A percentile compares a stretch with the other conserved stretches of the same genome.
phyloP scores from a whole-genome alignment of 1,140 invertebrate genomes.

The Ephestia elutella region DNA sequence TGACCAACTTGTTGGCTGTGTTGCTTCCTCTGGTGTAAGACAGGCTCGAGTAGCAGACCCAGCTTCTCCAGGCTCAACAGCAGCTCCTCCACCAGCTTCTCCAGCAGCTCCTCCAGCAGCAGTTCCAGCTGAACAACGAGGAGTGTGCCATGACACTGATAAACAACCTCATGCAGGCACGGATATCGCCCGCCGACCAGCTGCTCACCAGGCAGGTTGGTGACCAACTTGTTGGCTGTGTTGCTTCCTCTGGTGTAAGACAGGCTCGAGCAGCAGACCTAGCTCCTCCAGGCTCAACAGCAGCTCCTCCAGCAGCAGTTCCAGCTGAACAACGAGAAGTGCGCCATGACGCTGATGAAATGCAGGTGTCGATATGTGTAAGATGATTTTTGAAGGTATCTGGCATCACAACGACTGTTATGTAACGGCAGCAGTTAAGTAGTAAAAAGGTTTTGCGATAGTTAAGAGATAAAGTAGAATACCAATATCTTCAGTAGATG shows the following conservation, averaged over 20 bases:
- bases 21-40: too few species aligned
- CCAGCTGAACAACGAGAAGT: slow-evolving; percentile 64
- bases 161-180: slow-evolving; percentile 70
- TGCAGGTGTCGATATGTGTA: slow-evolving; percentile 70
- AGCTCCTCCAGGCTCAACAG: slow-evolving; percentile 68
- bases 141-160: slow-evolving; percentile 68
- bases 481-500: too few species aligned
- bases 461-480: too few species aligned
- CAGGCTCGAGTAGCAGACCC: slow-evolving; percentile 70
- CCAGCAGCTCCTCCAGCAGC: slow-evolving; percentile 70
- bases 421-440: too few species aligned
- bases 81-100: slow-evolving; percentile 67
- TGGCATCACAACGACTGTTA: too few species aligned
- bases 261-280: slow-evolving; percentile 70
- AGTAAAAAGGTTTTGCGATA: too few species aligned
- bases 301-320: slow-evolving; percentile 71
- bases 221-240: too few species aligned
- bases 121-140: slow-evolving; percentile 68
- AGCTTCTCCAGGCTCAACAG: slow-evolving; percentile 68
- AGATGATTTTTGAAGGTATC: too few species aligned
- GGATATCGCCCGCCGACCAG: slow-evolving; percentile 67
- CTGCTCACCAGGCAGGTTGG: slow-evolving; percentile 59
- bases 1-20: too few species aligned
- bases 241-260: too few species aligned
- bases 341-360: slow-evolving; percentile 70